Evolutionary conservation across 2,888 invertebrate genomes (phyloP).

Genomic region (Meta bourneti): DNA sequence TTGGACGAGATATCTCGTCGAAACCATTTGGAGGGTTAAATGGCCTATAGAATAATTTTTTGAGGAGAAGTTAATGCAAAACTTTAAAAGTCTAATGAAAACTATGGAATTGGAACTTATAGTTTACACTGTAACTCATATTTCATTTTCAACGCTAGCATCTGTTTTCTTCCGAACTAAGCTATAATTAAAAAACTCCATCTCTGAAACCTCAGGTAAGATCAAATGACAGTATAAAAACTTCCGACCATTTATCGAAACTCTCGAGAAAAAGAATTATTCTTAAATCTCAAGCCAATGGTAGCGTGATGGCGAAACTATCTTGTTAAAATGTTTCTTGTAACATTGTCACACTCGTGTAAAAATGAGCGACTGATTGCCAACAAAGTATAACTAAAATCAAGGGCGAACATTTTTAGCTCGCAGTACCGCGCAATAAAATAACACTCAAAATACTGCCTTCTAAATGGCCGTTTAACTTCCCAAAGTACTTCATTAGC

Average conservation of each 20-base stretch:
- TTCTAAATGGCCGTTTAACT: conserved; percentile 43
- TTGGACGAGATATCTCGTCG: no score
- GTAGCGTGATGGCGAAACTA: background rate
- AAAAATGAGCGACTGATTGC: conserved; percentile 35
- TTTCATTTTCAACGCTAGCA: no score
- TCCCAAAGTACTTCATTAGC: conserved; percentile 32
- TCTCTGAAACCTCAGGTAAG: no score
- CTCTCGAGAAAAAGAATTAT: background rate
- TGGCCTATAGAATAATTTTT: no score
- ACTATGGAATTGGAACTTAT: no score
- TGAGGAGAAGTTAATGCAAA: no score
- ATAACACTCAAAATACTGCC: conserved; percentile 41
- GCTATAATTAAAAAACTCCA: no score
- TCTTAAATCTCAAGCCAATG: background rate
- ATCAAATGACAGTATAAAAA: no score
- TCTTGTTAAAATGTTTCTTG: conserved; percentile 7
- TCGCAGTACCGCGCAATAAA: conserved; percentile 25
- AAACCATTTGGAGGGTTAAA: no score
- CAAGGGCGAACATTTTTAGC: conserved; percentile 3
- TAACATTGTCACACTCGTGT: background rate
- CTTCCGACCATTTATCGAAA: background rate
- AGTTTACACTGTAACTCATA: no score
- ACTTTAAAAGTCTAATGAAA: no score
- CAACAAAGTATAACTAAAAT: conserved; percentile 19
- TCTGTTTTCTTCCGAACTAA: no score